Evolutionary conservation across 2,888 invertebrate genomes (phyloP).

Genomic region (Caenorhabditis sp.): DNA sequence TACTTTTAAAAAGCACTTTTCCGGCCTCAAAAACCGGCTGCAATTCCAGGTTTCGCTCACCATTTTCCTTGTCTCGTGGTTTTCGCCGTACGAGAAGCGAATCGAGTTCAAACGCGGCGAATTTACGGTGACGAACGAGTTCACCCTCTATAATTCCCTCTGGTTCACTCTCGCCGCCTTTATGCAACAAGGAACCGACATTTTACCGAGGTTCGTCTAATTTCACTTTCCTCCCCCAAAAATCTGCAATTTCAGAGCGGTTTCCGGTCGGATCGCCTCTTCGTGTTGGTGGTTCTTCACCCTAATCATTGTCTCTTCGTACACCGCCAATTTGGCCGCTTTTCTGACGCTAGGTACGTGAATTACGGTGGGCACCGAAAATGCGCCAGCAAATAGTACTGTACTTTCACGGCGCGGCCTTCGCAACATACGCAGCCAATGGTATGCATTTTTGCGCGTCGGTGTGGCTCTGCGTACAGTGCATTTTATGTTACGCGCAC

Average conservation of each 20-base stretch:
- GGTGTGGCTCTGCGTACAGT: too few relatives aligned
- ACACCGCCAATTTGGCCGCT: slow-evolving; percentile 97
- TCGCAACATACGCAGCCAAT: too few relatives aligned
- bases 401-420: background rate
- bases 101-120: slow-evolving; percentile 72
- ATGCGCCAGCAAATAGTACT: too few relatives aligned
- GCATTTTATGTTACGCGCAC: too few relatives aligned
- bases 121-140: slow-evolving; percentile 85
- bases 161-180: slow-evolving; percentile 98
- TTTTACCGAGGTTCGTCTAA: slow-evolving; percentile 89
- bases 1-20: background rate
- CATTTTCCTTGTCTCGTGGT: slow-evolving; percentile 93
- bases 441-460: too few relatives aligned
- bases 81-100: slow-evolving; percentile 97
- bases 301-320: slow-evolving; percentile 85
- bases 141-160: slow-evolving; percentile 93
- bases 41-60: slow-evolving; percentile 88
- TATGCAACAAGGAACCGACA: slow-evolving; percentile 98
- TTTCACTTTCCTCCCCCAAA: too few relatives aligned
- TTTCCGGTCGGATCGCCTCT: slow-evolving; percentile 90
- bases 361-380: too few relatives aligned
- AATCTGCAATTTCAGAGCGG: slow-evolving; percentile 53
- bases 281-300: slow-evolving; percentile 99
- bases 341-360: slow-evolving; percentile 91
- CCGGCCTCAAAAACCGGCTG: background rate